Conservation (phyloP, 35 echinoderm and acorn worm species). For the Apostichopus californicus region DNA sequence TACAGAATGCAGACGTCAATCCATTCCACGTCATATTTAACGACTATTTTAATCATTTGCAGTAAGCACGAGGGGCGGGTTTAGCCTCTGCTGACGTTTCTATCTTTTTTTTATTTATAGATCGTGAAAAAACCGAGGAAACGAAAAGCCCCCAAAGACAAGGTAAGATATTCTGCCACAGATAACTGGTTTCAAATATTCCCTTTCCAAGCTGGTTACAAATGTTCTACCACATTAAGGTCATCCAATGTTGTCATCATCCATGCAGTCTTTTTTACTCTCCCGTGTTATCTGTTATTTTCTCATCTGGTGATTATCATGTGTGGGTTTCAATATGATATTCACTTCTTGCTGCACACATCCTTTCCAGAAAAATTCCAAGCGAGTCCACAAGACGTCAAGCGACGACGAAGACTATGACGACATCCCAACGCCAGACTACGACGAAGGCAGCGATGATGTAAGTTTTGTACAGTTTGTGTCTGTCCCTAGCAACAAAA, state of each 20-base stretch:
- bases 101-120: not conserved
- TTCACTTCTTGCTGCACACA: too few relatives aligned
- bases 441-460: constrained; percentile 57
- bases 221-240: too few relatives aligned
- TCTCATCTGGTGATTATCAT: not conserved
- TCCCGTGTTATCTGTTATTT: not conserved
- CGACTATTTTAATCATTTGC: too few relatives aligned
- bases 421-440: constrained; percentile 47
- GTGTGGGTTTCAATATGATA: not conserved
- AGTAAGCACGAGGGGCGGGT: too few relatives aligned
- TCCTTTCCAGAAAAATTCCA: constrained; percentile 18
- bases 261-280: not conserved
- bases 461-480: constrained; percentile 37
- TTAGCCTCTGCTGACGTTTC: too few relatives aligned
- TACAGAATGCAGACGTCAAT: too few relatives aligned
- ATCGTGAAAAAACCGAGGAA: constrained; percentile 18
- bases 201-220: too few relatives aligned
- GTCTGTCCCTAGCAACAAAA: not conserved
- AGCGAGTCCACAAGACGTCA: constrained; percentile 16
- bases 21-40: too few relatives aligned
- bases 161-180: not conserved
- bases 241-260: too few relatives aligned
- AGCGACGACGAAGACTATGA: constrained; percentile 62
- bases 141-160: constrained; percentile 15
- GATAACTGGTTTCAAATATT: too few relatives aligned